phyloP scores from a whole-genome alignment of 53 echinoderm and acorn worm genomes.

The Echinarachnius parma region DNA sequence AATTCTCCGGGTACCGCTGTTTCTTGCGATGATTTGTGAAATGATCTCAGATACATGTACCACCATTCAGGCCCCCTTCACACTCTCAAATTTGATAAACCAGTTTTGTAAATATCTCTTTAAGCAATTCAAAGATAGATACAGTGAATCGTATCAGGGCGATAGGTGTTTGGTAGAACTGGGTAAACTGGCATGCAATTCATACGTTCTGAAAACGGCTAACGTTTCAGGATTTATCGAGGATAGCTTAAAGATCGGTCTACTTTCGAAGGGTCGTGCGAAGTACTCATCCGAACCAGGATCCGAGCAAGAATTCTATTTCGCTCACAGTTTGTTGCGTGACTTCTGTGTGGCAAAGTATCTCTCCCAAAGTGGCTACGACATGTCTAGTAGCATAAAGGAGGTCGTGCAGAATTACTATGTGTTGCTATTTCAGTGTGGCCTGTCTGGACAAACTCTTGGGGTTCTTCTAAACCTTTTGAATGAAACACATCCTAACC shows the following conservation, averaged over 20 bases:
- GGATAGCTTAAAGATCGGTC: too few species aligned
- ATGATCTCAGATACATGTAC: background rate
- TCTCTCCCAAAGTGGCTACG: background rate
- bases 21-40: slow-evolving; percentile 2
- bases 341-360: background rate
- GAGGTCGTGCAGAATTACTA: too few species aligned
- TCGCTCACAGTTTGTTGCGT: background rate
- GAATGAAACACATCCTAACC: too few species aligned
- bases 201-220: background rate
- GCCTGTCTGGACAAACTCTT: too few species aligned
- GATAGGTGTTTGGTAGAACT: background rate
- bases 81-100: background rate
- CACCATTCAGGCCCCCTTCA: background rate
- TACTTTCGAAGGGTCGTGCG: too few species aligned
- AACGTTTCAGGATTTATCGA: too few species aligned
- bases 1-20: background rate
- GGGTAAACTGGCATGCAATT: background rate
- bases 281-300: background rate
- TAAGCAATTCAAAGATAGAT: background rate
- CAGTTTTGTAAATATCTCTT: background rate
- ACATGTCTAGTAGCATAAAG: background rate
- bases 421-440: too few species aligned
- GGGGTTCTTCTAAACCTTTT: too few species aligned
- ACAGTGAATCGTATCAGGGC: background rate
- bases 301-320: background rate